Conservation (phyloP, 2,797 vertebrate species). For the Falco peregrinus region DNA sequence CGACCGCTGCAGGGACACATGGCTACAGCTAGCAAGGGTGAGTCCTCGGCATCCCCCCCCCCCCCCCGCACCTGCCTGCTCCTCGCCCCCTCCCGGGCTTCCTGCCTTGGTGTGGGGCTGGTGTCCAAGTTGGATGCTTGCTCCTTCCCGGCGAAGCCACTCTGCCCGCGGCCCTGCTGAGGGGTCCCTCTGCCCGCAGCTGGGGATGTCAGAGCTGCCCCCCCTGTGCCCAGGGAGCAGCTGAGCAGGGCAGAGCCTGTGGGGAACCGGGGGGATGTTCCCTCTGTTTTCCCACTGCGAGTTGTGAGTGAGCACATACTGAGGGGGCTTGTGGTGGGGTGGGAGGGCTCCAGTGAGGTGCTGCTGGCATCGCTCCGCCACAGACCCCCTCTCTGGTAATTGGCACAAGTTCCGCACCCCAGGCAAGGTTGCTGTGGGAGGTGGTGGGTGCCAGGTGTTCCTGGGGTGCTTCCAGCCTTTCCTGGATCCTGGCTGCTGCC, state of each 20-base stretch:
- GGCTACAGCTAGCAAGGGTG: slow-evolving; percentile 71
- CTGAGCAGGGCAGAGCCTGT: neutral
- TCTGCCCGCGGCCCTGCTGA: neutral
- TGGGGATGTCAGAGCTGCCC: neutral
- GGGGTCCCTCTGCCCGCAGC: neutral
- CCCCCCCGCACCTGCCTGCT: neutral
- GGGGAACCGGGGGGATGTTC: fast-evolving
- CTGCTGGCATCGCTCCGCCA: neutral
- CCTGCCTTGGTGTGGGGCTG: neutral
- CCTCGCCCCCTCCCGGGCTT: neutral
- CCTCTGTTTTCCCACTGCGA: neutral
- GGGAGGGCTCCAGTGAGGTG: neutral
- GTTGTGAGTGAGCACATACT: fast-evolving
- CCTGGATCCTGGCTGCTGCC: too few species aligned
- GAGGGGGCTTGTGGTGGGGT: neutral
- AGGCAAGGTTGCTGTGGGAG: neutral
- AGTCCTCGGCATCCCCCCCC: neutral
- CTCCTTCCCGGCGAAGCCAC: neutral
- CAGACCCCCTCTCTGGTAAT: neutral
- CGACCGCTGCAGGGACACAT: neutral
- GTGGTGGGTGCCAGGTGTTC: neutral
- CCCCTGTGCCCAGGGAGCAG: too few species aligned
- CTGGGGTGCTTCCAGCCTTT: neutral
- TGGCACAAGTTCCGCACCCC: fast-evolving
- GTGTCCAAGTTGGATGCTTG: neutral